phyloP scores from a whole-genome alignment of 2,113 vertebrate species.

The Maylandia zebra region DNA sequence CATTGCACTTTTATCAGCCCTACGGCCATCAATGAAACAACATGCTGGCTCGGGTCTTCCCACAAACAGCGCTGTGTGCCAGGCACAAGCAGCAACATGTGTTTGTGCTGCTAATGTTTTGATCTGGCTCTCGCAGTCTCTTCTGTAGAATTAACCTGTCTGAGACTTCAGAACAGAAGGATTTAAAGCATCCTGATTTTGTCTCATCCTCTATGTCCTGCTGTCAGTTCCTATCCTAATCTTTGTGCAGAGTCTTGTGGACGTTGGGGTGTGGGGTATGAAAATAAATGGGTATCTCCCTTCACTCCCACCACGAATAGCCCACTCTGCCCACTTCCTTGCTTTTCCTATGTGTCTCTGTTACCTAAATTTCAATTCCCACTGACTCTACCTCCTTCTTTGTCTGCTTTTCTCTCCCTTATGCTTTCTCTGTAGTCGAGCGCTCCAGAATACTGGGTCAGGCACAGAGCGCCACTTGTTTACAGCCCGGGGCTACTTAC shows the following conservation, averaged over 20 bases:
- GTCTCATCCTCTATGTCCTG: background rate
- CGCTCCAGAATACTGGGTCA: constrained; percentile 41
- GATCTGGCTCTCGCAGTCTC: background rate
- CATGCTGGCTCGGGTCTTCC: background rate
- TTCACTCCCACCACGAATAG: background rate
- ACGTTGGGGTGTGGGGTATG: background rate
- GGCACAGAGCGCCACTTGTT: constrained; percentile 66
- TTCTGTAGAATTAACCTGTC: background rate
- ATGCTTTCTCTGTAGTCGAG: background rate
- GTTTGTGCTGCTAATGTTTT: constrained; percentile 22
- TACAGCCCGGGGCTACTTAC: constrained; percentile 54
- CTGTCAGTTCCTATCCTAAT: background rate
- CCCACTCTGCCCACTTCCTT: background rate
- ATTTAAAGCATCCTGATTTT: background rate
- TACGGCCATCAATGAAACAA: background rate
- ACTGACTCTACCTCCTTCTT: background rate
- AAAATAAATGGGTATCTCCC: constrained; percentile 3
- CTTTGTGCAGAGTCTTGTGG: background rate
- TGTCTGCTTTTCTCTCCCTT: background rate
- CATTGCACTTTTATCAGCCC: background rate
- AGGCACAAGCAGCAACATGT: constrained; percentile 44
- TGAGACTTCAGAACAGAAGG: background rate
- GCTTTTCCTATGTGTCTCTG: constrained; percentile 4
- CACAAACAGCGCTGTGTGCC: background rate
- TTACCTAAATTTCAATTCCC: constrained; percentile 6